Evolutionary conservation across 2,888 invertebrate genomes (phyloP).

Genomic region (Cephalotes varians): DNA sequence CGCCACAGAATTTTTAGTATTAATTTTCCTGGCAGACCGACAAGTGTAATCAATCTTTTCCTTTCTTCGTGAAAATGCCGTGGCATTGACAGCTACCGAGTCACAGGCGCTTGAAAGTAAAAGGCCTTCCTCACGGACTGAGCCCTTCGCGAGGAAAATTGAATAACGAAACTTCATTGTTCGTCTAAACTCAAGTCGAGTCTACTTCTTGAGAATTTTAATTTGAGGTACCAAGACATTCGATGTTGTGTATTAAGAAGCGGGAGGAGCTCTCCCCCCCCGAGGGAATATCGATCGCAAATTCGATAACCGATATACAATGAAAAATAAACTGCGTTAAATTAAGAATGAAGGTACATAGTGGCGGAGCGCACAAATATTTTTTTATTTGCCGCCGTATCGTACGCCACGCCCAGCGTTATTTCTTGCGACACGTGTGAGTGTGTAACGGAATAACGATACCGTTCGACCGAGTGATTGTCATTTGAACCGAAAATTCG

Average conservation of each 20-base stretch:
- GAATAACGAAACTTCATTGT: conserved; percentile 47
- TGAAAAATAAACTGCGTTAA: conserved; percentile 18
- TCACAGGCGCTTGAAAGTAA: conserved; percentile 17
- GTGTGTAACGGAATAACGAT: conserved; percentile 4
- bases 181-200: conserved; percentile 29
- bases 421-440: conserved; percentile 30
- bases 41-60: conserved; percentile 16
- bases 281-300: conserved; percentile 11
- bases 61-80: not conserved
- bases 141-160: conserved; percentile 2
- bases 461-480: conserved; percentile 62
- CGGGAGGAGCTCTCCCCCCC: not conserved
- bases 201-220: conserved; percentile 36
- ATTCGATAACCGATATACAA: conserved; percentile 25
- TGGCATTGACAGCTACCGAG: not conserved
- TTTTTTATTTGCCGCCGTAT: not conserved
- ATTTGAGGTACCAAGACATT: conserved; percentile 22
- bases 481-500: conserved; percentile 64
- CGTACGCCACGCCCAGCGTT: not conserved
- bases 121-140: not conserved
- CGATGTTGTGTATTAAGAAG: conserved; percentile 22
- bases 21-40: not conserved
- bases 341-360: not conserved
- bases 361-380: conserved; percentile 10
- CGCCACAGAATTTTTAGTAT: not conserved